Evolutionary conservation across 2,888 invertebrate species (phyloP).

Genomic region (Nowickia ferox): DNA sequence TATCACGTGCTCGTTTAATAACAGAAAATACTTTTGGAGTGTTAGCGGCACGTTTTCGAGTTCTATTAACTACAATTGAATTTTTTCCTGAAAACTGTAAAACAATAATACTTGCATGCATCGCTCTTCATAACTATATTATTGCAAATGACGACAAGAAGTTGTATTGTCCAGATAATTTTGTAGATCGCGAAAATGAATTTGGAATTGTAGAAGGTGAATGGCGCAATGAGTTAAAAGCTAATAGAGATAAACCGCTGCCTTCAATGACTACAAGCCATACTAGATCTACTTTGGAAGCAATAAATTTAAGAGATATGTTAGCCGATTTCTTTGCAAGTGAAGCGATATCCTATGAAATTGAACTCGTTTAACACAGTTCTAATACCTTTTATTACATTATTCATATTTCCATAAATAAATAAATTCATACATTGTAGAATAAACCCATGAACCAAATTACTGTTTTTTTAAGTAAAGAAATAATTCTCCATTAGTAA

Average conservation of each 20-base stretch:
- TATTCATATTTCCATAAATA: background rate
- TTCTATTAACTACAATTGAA: slow-evolving; percentile 62
- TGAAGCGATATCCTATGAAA: slow-evolving; percentile 32
- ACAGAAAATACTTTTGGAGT: slow-evolving; percentile 71
- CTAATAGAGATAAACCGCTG: slow-evolving; percentile 40
- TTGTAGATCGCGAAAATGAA: slow-evolving; percentile 32
- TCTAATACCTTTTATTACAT: too few relatives aligned
- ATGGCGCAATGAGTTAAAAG: slow-evolving; percentile 38
- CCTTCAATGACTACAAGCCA: background rate
- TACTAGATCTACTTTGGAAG: background rate
- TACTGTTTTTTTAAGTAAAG: too few relatives aligned
- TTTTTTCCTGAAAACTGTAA: slow-evolving; percentile 66
- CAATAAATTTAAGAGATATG: slow-evolving; percentile 28
- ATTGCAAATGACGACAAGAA: slow-evolving; percentile 44
- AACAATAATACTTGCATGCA: slow-evolving; percentile 60
- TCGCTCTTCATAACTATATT: slow-evolving; percentile 68
- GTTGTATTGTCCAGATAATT: slow-evolving; percentile 48
- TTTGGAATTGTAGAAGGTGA: slow-evolving; percentile 25
- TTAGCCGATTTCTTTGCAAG: slow-evolving; percentile 42
- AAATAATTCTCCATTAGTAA: too few relatives aligned
- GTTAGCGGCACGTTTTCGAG: slow-evolving; percentile 65
- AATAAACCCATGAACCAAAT: too few relatives aligned
- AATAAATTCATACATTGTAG: too few relatives aligned
- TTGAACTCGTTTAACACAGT: background rate
- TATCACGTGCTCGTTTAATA: slow-evolving; percentile 49